phyloP scores from a whole-genome alignment of 2,888 invertebrate genomes.

The Merodon equestris region DNA sequence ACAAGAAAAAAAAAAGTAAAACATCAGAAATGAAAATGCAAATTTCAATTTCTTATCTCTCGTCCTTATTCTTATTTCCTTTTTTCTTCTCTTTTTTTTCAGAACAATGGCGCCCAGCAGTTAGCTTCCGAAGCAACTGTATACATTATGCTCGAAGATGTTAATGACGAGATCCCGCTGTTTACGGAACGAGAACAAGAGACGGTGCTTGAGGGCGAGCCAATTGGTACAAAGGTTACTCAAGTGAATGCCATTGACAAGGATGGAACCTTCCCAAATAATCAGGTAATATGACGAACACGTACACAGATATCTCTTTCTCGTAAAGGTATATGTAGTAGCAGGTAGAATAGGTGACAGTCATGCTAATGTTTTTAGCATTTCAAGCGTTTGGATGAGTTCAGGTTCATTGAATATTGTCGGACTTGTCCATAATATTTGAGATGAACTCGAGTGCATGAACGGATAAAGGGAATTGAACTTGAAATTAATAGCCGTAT shows the following conservation, averaged over 20 bases:
- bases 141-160: slow-evolving; percentile 95
- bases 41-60: slow-evolving; percentile 28
- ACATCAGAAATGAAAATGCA: slow-evolving; percentile 22
- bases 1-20: neutral
- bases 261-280: slow-evolving; percentile 96
- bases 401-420: slow-evolving; percentile 4
- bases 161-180: slow-evolving; percentile 97
- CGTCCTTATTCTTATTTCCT: neutral
- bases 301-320: neutral
- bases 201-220: slow-evolving; percentile 96
- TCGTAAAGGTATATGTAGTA: neutral
- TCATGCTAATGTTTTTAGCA: slow-evolving; percentile 40
- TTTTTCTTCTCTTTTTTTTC: slow-evolving; percentile 69
- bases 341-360: neutral
- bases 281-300: slow-evolving; percentile 83
- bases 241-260: slow-evolving; percentile 98
- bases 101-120: slow-evolving; percentile 98
- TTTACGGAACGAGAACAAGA: slow-evolving; percentile 97
- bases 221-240: slow-evolving; percentile 95
- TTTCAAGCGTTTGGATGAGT: slow-evolving; percentile 48
- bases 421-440: too few relatives aligned
- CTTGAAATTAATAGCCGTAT: too few relatives aligned
- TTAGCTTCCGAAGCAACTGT: slow-evolving; percentile 96
- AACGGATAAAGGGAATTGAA: too few relatives aligned
- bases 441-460: too few relatives aligned